A percentile compares a stretch with the other conserved stretches of the same genome.
These are phyloP conservation scores for Stenotaenia linearis DNA, from an alignment of 2,888 invertebrate genomes.

Conservation along the genomic window DNA sequence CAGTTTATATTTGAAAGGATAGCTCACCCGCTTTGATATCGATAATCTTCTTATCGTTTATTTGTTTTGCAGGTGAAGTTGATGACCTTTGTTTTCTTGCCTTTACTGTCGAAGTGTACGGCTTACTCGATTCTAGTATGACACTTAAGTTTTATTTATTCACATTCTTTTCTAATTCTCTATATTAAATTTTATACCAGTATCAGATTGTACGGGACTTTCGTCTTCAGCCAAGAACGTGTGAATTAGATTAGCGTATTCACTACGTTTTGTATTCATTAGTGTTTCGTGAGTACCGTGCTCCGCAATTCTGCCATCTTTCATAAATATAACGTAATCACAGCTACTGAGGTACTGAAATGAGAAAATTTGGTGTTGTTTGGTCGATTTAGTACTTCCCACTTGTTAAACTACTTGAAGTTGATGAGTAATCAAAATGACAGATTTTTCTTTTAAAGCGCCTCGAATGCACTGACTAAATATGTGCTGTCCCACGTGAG, in stretches of 20 bases:
- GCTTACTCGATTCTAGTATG: background rate
- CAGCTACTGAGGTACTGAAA: constrained; percentile 55
- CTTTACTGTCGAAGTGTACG: background rate
- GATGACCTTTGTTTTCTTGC: background rate
- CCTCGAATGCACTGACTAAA: constrained; percentile 49
- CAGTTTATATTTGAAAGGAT: too few species aligned
- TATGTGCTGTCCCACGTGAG: constrained; percentile 52
- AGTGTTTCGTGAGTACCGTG: constrained; percentile 55
- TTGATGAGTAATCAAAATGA: constrained; percentile 45
- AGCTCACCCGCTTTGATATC: background rate
- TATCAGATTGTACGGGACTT: background rate
- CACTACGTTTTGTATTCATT: constrained; percentile 44
- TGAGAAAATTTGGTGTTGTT: constrained; percentile 30
- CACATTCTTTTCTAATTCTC: too few species aligned
- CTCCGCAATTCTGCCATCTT: constrained; percentile 54
- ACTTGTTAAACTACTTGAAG: constrained; percentile 40
- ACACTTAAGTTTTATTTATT: too few species aligned
- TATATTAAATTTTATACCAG: too few species aligned
- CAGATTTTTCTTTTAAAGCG: constrained; percentile 44
- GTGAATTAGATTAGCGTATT: constrained; percentile 43
- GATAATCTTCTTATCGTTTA: background rate
- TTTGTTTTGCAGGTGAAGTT: background rate
- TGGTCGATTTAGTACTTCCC: background rate
- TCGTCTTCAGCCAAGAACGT: constrained; percentile 8
- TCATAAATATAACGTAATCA: constrained; percentile 56